Base-by-base conservation (phyloP, 2,113 vertebrate genomes). In the Ondatra zibethicus region DNA sequence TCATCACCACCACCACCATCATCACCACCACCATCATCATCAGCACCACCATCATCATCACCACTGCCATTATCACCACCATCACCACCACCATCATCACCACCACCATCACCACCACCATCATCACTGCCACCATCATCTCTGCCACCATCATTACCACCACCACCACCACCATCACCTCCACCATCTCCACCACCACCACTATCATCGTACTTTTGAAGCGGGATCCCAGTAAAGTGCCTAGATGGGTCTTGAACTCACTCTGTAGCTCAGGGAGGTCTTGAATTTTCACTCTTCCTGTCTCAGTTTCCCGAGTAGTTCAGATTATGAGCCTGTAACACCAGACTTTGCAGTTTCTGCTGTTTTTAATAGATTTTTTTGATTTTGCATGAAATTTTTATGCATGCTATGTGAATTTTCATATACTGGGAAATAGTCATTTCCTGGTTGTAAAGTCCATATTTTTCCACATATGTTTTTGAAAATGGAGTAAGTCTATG, bases 171-270 rank as follows among this genome's bases (percentile, higher is more conserved):
- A 80, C 3, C 7, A 50, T 1, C 45, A 78, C 0, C 45, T 36
- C 0, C 4, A 52, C 0, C 2, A 52, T 1, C 31, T 21, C 2
- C 17, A n/a, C 1, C 21, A 7, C 0, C 19, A 21, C 8, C 3
- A 50, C 8, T 7, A 80, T 13, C 0, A 1, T 25, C 12, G 8
- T 23, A 45, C 33, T 70, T 68, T 36, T 87, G 65, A 70, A 21
- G 7, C 5, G 52, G 11, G 17, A 45, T n/a, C 45, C 25, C 65
- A 87, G 42, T n/a, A 36, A 70, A 50, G 33, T 36, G 4, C 16
- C 82, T 33, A 86, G 65, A 21, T 31, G 65, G 39, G 8, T 42
- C 78, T 84, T 63, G 25, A 63, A 84, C 12, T 63, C 31, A 17
- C 27, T 86, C n/a, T 21, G 19, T 68, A 19, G 31, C 31, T 87